A percentile compares a stretch with the other conserved stretches of the same genome.
Conservation (phyloP, 2,797 vertebrate species). For the Crocodylus rhombifer region DNA sequence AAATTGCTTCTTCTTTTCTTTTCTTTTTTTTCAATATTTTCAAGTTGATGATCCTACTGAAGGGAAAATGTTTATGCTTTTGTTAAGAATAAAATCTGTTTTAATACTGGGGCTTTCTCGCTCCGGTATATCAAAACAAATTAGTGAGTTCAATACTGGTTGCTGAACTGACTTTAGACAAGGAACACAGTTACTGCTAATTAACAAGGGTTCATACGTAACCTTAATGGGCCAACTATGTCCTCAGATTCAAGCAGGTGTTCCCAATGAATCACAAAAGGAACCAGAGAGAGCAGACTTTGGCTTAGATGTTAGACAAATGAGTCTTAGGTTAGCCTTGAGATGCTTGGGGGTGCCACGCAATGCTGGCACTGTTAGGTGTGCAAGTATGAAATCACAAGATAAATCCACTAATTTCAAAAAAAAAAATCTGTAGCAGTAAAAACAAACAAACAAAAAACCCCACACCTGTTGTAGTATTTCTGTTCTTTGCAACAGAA, state of each 20-base stretch:
- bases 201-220: background rate
- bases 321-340: too few species aligned
- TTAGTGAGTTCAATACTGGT: background rate
- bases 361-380: too few species aligned
- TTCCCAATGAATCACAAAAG: conserved; percentile 5
- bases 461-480: too few species aligned
- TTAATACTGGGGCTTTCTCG: background rate
- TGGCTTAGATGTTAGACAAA: background rate
- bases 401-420: too few species aligned
- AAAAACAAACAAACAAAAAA: too few species aligned
- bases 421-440: too few species aligned
- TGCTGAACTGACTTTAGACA: background rate
- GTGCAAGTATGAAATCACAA: too few species aligned
- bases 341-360: too few species aligned
- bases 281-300: conserved; percentile 36
- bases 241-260: conserved; percentile 1
- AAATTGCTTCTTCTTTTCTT: background rate
- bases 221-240: background rate
- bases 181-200: background rate
- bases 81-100: background rate
- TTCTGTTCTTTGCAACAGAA: too few species aligned
- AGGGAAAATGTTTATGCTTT: background rate
- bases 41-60: background rate
- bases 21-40: background rate
- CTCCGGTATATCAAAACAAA: background rate